These are phyloP conservation scores for Dioctria linearis DNA, from an alignment of 2,888 invertebrate species.

Conservation along the genomic window DNA sequence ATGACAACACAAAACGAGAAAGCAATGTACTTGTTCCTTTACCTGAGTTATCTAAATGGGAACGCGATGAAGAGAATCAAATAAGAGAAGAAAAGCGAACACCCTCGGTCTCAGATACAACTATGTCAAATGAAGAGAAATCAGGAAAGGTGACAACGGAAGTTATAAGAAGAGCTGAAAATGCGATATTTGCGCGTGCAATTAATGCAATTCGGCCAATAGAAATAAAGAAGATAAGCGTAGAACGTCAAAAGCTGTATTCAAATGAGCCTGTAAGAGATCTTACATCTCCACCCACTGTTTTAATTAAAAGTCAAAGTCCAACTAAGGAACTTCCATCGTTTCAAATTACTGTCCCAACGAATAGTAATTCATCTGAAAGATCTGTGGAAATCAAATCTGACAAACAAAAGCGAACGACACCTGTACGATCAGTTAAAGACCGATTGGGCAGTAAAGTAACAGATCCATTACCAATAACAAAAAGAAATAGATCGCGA, in stretches of 20 bases:
- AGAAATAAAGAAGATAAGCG: slow-evolving; percentile 81
- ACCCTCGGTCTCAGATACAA: slow-evolving; percentile 68
- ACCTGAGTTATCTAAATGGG: slow-evolving; percentile 92
- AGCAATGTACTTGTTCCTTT: slow-evolving; percentile 76
- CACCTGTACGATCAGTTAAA: slow-evolving; percentile 81
- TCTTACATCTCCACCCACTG: slow-evolving; percentile 59
- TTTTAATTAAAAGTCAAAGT: slow-evolving; percentile 60
- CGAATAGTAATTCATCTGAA: slow-evolving; percentile 69
- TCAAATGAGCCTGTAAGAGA: slow-evolving; percentile 70
- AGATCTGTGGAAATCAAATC: slow-evolving; percentile 72
- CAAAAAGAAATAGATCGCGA: slow-evolving; percentile 61
- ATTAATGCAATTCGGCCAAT: slow-evolving; percentile 85
- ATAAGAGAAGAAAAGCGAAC: slow-evolving; percentile 69
- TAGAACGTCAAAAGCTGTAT: slow-evolving; percentile 79
- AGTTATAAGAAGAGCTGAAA: slow-evolving; percentile 91
- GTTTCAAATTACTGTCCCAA: slow-evolving; percentile 75
- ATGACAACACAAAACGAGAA: slow-evolving; percentile 45
- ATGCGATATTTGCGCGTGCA: slow-evolving; percentile 91
- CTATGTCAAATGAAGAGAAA: slow-evolving; percentile 70
- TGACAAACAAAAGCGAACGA: slow-evolving; percentile 70
- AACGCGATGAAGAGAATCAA: slow-evolving; percentile 79
- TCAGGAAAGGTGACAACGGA: slow-evolving; percentile 85
- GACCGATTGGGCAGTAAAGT: slow-evolving; percentile 80
- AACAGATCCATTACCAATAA: slow-evolving; percentile 36
- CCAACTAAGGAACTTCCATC: slow-evolving; percentile 58